phyloP scores from a whole-genome alignment of 2,113 vertebrate species.

The Thermophis baileyi region DNA sequence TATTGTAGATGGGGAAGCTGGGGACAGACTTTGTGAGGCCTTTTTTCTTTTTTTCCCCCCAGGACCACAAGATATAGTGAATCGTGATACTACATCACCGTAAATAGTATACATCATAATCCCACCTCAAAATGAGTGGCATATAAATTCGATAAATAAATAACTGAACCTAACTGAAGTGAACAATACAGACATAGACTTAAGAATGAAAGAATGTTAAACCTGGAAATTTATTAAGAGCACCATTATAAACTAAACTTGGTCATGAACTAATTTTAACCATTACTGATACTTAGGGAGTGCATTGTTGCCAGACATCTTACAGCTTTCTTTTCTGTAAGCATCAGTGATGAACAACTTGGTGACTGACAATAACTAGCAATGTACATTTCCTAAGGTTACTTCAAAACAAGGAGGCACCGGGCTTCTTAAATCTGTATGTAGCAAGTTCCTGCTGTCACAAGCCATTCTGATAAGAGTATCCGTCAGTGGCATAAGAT shows the following conservation, averaged over 20 bases:
- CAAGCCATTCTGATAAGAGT: neutral
- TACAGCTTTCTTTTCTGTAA: constrained; percentile 29
- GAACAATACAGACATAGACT: neutral
- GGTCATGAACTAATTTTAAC: neutral
- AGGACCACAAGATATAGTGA: neutral
- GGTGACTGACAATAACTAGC: constrained; percentile 29
- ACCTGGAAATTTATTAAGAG: neutral
- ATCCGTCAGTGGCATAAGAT: constrained; percentile 1
- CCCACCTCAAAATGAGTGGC: neutral
- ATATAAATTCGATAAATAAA: neutral
- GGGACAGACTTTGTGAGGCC: neutral
- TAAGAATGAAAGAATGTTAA: neutral
- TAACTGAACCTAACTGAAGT: neutral
- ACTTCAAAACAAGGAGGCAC: constrained; percentile 20
- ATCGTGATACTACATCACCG: neutral
- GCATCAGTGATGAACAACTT: constrained; percentile 3
- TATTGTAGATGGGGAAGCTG: neutral
- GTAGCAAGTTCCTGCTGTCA: constrained; percentile 37
- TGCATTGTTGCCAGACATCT: neutral
- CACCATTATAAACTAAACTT: neutral
- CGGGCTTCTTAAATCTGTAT: constrained; percentile 54
- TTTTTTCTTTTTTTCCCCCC: neutral
- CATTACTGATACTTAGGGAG: neutral
- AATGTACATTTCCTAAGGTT: constrained; percentile 31
- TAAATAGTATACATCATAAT: too few species aligned